phyloP scores from a whole-genome alignment of 2,113 vertebrate species.

The Brachionichthys hirsutus region DNA sequence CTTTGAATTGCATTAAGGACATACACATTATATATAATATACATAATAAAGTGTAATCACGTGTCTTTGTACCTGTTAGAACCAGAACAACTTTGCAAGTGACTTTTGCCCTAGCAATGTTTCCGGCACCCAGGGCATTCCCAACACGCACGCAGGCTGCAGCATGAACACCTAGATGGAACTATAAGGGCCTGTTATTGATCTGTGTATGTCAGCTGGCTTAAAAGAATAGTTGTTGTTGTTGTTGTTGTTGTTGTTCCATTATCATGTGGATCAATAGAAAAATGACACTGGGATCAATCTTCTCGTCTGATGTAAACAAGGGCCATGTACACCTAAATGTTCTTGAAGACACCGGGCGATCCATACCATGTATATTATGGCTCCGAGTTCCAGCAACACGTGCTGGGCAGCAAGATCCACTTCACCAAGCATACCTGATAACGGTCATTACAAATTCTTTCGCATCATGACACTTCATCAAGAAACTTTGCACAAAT shows the following conservation, averaged over 20 bases:
- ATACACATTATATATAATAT: too few species aligned
- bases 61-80: constrained; percentile 71
- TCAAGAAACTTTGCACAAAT: background rate
- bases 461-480: background rate
- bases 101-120: constrained; percentile 73
- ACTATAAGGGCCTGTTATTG: constrained; percentile 66
- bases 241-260: too few species aligned
- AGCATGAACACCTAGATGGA: constrained; percentile 82
- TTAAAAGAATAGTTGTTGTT: background rate
- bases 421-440: constrained; percentile 84
- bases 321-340: background rate
- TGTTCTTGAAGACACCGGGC: background rate
- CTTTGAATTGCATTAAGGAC: too few species aligned
- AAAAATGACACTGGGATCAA: too few species aligned
- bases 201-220: background rate
- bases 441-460: constrained; percentile 1
- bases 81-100: constrained; percentile 78
- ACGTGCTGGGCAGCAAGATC: constrained; percentile 88
- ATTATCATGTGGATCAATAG: too few species aligned
- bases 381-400: constrained; percentile 79
- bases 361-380: constrained; percentile 63
- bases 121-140: constrained; percentile 84
- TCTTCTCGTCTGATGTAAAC: too few species aligned
- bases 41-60: too few species aligned
- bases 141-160: constrained; percentile 85